Evolutionary conservation across 2,113 vertebrate genomes (phyloP), one percentile per base, ranked within the genome.

Genomic region (Lucifuga dentata): DNA sequence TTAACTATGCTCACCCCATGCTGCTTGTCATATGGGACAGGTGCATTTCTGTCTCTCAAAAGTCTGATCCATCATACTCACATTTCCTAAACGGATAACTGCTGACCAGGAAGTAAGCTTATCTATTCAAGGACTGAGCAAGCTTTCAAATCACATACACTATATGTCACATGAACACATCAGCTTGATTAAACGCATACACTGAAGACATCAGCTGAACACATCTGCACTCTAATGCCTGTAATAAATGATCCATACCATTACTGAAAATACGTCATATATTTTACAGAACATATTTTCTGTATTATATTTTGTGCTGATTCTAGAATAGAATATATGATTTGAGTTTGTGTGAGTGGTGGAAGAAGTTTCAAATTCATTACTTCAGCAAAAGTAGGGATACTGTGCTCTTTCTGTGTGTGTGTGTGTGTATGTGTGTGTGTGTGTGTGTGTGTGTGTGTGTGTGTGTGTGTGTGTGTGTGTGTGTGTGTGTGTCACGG

Each of bases 81-180:
- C 39, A 48, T 69, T 81, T 68, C 58, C 60, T 15, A 59, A 73
- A 29, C 5, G 16, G 39, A 66, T 65, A 57, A 55, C 50, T 39
- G 38, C 58, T 69, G 61, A 1, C 44, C 36, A 56, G 24, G 9
- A 64, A n/a, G 53, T 21, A 45, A 26, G 4, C 33, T 40, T 36
- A 35, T 15, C 36, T 33, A 49, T 36, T 29, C 5, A 8, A 16
- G 16, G 36, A 12, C 35, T 10, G 29, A 5, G 21, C 19, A 17
- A 38, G 43, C 32, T 11, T 5, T 40, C 17, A n/a, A 20, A 49
- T 35, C 20, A 26, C 15, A 24, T 33, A 55, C 38, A n/a, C n/a
- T 16, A 32, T 36, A 39, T 55, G 19, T 39, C 16, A 55, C 41
- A 44, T 10, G 17, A 16, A 35, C 24, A 41, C 44, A 36, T 16